Evolutionary conservation across 1,140 invertebrate species (phyloP), one percentile per base, ranked within the genome.

Genomic region (Sarcophaga peregrina): DNA sequence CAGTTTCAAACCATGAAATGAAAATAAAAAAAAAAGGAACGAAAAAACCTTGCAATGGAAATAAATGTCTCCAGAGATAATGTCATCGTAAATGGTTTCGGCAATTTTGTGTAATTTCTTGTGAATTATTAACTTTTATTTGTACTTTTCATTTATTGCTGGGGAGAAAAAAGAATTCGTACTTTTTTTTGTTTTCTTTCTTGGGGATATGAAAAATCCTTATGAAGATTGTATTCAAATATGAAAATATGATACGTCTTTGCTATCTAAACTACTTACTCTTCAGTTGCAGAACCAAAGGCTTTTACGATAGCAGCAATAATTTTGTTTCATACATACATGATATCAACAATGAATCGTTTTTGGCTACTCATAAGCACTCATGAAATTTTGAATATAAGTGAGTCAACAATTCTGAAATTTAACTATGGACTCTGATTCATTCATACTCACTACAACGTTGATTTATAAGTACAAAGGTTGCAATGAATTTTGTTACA

Each of bases 21-120:
- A 15, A 47, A 46, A 11, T 4, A 20, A 25, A 47, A 50, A 17
- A 78, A n/a, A n/a, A n/a, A n/a, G n/a, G n/a, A n/a, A n/a, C n/a
- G n/a, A 5, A 48, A 15, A 8, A 8, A 11, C 8, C 15, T 45
- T 20, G 17, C 46, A 58, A 46, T 68, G 20, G 13, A 82, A 81
- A 82, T 82, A 82, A 83, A 83, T 81, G 83, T 83, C 83, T 83
- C 83, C 80, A 54, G 83, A 83, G 83, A 83, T 83, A 83, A 81
- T 83, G 83, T 83, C 83, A 83, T 78, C 83, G 82, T 83, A 83
- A 83, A 83, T 83, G 83, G 83, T 81, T 81, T 83, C 37, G 73
- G 80, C 83, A 82, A 83, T 83, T 83, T 83, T 50, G 81, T 82
- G 74, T 81, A 83, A 83, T 83, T 83, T 83, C n/a, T 82, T 81